phyloP scores from a whole-genome alignment of 2,113 vertebrate species.

The Tichodroma muraria region DNA sequence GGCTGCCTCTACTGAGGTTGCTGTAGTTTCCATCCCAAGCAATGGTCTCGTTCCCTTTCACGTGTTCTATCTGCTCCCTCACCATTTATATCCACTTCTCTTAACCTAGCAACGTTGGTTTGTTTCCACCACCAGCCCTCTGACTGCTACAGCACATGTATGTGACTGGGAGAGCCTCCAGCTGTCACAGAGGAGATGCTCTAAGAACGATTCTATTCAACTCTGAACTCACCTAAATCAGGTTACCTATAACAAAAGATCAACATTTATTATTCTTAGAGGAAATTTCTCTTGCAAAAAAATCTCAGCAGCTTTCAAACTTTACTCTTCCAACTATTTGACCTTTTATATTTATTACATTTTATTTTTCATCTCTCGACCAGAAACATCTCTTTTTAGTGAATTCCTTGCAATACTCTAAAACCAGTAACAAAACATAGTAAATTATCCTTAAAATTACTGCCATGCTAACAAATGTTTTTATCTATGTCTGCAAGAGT shows the following conservation, averaged over 20 bases:
- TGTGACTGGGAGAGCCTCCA: neutral
- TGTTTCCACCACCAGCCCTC: neutral
- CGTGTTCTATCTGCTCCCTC: neutral
- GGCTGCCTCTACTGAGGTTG: neutral
- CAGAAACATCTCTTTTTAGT: neutral
- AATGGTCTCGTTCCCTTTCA: fast-evolving
- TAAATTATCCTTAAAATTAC: neutral
- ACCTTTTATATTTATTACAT: neutral
- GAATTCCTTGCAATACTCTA: neutral
- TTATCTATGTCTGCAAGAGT: neutral
- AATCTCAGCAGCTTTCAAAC: neutral
- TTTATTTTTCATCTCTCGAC: neutral
- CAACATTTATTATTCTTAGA: neutral
- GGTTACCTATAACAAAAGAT: neutral
- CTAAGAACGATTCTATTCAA: too few relatives aligned
- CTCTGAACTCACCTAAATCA: neutral
- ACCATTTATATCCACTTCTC: neutral
- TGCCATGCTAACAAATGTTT: neutral
- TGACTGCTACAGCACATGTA: neutral
- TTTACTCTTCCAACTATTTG: neutral
- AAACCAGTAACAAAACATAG: neutral
- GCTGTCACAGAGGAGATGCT: neutral
- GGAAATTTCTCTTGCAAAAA: neutral
- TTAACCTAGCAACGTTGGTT: neutral
- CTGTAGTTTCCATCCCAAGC: neutral